These are phyloP conservation scores for Orgyia antiqua DNA, from an alignment of 2,888 invertebrate genomes.

Conservation along the genomic window DNA sequence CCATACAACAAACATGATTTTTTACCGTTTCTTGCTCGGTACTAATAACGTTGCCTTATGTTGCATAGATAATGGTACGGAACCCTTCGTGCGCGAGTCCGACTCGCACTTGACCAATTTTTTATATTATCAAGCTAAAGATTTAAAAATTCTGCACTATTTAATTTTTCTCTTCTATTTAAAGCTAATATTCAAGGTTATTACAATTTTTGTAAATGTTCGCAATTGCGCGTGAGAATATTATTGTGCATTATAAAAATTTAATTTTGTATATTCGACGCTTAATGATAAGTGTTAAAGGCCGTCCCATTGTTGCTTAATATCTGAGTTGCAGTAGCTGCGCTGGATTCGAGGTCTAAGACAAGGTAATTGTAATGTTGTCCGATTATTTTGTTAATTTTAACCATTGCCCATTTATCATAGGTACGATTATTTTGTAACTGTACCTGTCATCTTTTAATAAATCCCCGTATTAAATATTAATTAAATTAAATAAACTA, in stretches of 20 bases:
- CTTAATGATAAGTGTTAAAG: slow-evolving; percentile 59
- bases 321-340: slow-evolving; percentile 35
- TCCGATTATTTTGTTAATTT: slow-evolving; percentile 26
- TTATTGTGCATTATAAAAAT: slow-evolving; percentile 47
- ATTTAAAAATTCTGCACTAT: slow-evolving; percentile 24
- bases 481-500: too few species aligned
- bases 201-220: slow-evolving; percentile 35
- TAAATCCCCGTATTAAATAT: too few species aligned
- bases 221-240: slow-evolving; percentile 56
- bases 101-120: too few species aligned
- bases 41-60: too few species aligned
- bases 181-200: slow-evolving; percentile 38
- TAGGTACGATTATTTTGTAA: slow-evolving; percentile 51
- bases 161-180: slow-evolving; percentile 19
- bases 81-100: too few species aligned
- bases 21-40: too few species aligned
- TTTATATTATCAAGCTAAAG: too few species aligned
- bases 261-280: slow-evolving; percentile 48
- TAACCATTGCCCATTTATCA: slow-evolving; percentile 32
- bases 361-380: slow-evolving; percentile 63
- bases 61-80: too few species aligned
- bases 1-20: too few species aligned
- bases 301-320: slow-evolving; percentile 54
- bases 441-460: too few species aligned
- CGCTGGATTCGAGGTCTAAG: slow-evolving; percentile 40